These are phyloP conservation scores for Xylocopa sonorina DNA, from an alignment of 1,140 invertebrate genomes.

Conservation along the genomic window DNA sequence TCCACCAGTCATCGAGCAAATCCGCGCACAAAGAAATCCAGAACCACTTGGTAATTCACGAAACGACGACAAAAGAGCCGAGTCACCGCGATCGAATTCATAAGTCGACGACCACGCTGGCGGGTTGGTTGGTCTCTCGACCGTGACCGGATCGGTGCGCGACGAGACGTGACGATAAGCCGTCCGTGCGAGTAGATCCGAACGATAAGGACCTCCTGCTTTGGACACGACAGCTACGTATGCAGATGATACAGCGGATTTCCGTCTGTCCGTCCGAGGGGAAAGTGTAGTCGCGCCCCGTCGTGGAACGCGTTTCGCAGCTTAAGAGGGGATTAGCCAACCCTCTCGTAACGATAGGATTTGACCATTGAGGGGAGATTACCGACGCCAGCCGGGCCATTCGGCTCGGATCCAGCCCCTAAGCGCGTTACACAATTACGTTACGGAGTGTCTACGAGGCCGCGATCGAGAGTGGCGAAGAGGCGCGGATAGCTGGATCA, in stretches of 20 bases:
- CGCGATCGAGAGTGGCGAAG: conserved; percentile 53
- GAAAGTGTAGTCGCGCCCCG: conserved; percentile 3
- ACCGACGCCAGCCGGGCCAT: conserved; percentile 53
- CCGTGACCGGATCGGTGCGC: no score
- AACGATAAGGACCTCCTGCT: neutral
- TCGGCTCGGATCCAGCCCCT: conserved; percentile 57
- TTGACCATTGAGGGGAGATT: conserved; percentile 65
- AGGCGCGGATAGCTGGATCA: conserved; percentile 48
- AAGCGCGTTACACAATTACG: conserved; percentile 67
- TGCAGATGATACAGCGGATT: conserved; percentile 10
- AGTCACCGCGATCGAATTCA: neutral
- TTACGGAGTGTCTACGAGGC: conserved; percentile 33
- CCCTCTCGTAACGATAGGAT: conserved; percentile 61
- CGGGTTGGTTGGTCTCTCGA: neutral
- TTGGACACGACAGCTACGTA: neutral
- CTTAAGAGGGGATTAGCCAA: conserved; percentile 62
- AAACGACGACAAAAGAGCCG: neutral
- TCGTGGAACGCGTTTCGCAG: conserved; percentile 61
- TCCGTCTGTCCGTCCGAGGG: neutral
- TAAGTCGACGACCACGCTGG: no score
- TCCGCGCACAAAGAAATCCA: no score
- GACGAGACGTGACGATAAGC: conserved; percentile 6
- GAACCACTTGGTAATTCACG: no score
- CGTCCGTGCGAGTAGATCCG: neutral
- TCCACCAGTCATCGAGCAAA: no score